A percentile compares a stretch with the other conserved stretches of the same genome.
These are phyloP conservation scores for Cecropterus lyciades DNA, from an alignment of 1,140 invertebrate species.

Conservation along the genomic window DNA sequence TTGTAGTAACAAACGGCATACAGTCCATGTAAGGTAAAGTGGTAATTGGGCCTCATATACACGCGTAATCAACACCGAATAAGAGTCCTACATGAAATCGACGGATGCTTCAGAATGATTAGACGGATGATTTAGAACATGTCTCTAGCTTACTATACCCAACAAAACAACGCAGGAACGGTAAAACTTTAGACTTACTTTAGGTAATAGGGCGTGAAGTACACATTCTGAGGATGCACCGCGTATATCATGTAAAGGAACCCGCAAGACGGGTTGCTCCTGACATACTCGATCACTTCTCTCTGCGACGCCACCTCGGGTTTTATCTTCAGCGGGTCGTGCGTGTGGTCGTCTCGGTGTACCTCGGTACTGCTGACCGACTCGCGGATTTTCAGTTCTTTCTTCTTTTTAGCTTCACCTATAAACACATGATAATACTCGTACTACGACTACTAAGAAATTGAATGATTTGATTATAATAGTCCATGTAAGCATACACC, in stretches of 20 bases:
- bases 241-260: constrained; percentile 90
- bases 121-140: too few species aligned
- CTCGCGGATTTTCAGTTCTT: constrained; percentile 61
- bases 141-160: too few species aligned
- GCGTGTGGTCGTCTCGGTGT: constrained; percentile 21
- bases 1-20: too few species aligned
- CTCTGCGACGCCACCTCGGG: constrained; percentile 74
- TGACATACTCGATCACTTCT: constrained; percentile 84
- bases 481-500: too few species aligned
- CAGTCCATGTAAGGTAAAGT: too few species aligned
- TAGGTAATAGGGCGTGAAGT: constrained; percentile 88
- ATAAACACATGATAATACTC: neutral
- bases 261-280: constrained; percentile 76
- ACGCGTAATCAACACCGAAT: too few species aligned
- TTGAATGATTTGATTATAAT: too few species aligned
- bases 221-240: constrained; percentile 87
- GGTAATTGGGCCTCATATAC: too few species aligned
- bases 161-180: too few species aligned
- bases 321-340: constrained; percentile 67
- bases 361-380: constrained; percentile 41
- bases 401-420: constrained; percentile 54
- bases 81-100: too few species aligned
- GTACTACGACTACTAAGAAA: too few species aligned
- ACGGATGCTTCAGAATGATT: too few species aligned
- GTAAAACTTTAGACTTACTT: constrained; percentile 70